phyloP scores from a whole-genome alignment of 2,113 vertebrate species.

The Gulo gulo region DNA sequence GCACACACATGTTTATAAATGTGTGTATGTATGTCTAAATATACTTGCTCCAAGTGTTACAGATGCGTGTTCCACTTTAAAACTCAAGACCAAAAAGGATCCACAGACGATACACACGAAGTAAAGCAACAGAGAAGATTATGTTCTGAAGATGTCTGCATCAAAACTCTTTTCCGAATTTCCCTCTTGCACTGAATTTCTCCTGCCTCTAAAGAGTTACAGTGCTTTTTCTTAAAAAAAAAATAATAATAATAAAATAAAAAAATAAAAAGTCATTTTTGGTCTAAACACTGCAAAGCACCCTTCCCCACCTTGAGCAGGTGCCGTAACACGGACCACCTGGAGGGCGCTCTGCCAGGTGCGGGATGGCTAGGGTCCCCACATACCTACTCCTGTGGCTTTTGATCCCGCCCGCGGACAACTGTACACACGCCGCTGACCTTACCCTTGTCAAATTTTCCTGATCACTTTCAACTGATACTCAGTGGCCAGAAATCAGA shows the following conservation, averaged over 20 bases:
- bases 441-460: neutral
- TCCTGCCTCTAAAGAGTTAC: neutral
- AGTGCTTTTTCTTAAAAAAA: neutral
- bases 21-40: neutral
- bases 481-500: neutral
- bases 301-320: neutral
- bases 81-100: neutral
- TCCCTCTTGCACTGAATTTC: neutral
- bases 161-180: neutral
- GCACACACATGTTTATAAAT: neutral
- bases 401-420: neutral
- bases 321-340: rapidly evolving
- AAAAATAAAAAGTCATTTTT: neutral
- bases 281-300: neutral
- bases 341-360: neutral
- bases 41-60: neutral
- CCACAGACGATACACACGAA: neutral
- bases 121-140: neutral
- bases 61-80: neutral
- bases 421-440: neutral
- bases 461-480: neutral
- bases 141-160: neutral
- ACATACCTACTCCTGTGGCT: neutral
- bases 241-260: too few species aligned
- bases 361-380: neutral